phyloP scores from a whole-genome alignment of 92 coral and sea anemone species.

The Parazoanthus swiftii region DNA sequence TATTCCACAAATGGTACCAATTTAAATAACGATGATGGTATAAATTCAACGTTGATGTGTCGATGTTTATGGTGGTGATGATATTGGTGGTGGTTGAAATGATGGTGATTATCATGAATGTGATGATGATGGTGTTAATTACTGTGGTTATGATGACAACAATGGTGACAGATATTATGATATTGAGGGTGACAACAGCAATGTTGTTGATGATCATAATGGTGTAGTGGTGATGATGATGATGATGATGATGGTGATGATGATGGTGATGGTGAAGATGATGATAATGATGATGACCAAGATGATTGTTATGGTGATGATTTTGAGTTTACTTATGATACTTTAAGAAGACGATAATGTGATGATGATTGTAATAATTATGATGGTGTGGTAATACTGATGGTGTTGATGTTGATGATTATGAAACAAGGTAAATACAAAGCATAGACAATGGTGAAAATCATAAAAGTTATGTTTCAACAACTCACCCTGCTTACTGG shows the following conservation, averaged over 20 bases:
- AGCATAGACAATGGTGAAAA: no score
- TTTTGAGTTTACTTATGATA: no score
- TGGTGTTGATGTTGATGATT: background rate
- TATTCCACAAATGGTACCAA: no score
- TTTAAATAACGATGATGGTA: no score
- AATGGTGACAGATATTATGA: background rate
- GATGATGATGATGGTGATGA: background rate
- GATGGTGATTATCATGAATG: background rate
- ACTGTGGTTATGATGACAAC: background rate
- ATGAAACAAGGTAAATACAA: background rate
- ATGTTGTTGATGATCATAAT: no score
- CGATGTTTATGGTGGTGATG: no score
- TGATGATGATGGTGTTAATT: background rate
- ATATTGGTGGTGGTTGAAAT: no score
- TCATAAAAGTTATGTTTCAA: background rate
- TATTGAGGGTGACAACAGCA: background rate
- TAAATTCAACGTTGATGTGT: no score
- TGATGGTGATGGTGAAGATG: background rate
- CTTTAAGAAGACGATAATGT: no score
- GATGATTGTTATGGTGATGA: no score
- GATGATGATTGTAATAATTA: no score
- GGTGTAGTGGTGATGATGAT: background rate
- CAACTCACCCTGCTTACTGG: conserved; percentile 47
- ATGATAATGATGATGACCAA: no score
- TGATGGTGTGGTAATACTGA: background rate